These are phyloP conservation scores for Lasioglossum lativentre DNA, from an alignment of 2,888 invertebrate genomes.

Conservation along the genomic window DNA sequence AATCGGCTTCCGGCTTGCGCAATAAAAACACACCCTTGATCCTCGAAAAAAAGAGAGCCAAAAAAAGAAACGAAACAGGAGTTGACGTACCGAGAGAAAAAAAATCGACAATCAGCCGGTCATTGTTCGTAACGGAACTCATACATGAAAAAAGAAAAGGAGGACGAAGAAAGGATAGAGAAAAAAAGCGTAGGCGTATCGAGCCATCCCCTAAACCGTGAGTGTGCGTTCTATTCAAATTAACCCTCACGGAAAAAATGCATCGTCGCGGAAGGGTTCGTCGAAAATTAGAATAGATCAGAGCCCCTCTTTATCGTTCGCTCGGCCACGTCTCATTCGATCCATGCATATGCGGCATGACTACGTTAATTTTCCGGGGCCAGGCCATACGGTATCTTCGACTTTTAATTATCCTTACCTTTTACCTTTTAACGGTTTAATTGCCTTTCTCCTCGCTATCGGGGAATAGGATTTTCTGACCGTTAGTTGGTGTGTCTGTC, in stretches of 20 bases:
- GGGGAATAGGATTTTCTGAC: conserved; percentile 44
- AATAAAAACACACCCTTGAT: conserved; percentile 13
- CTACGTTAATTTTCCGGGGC: conserved; percentile 79
- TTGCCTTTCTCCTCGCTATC: conserved; percentile 68
- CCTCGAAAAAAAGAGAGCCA: not conserved
- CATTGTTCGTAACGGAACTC: conserved; percentile 9
- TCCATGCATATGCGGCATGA: conserved; percentile 81
- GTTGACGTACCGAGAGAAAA: not conserved
- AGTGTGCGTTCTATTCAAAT: conserved; percentile 79
- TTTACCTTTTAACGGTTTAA: conserved; percentile 67
- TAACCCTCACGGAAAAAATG: conserved; percentile 81
- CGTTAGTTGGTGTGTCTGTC: conserved; percentile 35
- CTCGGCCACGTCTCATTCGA: conserved; percentile 39
- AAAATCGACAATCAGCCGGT: conserved; percentile 18
- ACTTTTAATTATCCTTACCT: conserved; percentile 63
- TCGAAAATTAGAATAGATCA: conserved; percentile 79
- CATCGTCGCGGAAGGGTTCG: conserved; percentile 76
- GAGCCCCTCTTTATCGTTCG: not conserved
- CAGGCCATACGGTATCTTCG: conserved; percentile 72
- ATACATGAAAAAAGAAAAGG: not conserved
- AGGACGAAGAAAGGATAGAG: conserved; percentile 22
- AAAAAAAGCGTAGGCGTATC: conserved; percentile 78
- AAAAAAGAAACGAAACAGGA: conserved; percentile 10
- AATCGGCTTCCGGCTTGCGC: not conserved
- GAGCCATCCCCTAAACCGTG: conserved; percentile 40